These are phyloP conservation scores for Oncorhynchus clarkii DNA, from an alignment of 2,113 vertebrate species.

Conservation along the genomic window DNA sequence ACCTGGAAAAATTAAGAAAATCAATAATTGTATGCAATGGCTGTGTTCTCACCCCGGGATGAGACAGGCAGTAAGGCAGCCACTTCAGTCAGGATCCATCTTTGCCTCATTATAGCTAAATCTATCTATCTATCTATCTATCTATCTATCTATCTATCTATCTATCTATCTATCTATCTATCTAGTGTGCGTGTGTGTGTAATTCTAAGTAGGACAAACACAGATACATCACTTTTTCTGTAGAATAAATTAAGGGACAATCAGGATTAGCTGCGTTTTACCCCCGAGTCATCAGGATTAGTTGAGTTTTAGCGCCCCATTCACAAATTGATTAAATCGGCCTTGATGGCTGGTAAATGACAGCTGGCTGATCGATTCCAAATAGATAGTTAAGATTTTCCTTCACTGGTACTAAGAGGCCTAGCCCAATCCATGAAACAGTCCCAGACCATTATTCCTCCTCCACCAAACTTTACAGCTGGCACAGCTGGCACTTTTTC, in stretches of 20 bases:
- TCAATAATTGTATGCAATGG: slow-evolving; percentile 28
- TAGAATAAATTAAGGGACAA: slow-evolving; percentile 15
- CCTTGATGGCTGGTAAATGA: slow-evolving; percentile 45
- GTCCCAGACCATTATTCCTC: too few relatives aligned
- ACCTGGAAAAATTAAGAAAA: slow-evolving; percentile 31
- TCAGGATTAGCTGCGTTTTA: too few relatives aligned
- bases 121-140: not conserved
- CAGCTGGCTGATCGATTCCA: slow-evolving; percentile 40
- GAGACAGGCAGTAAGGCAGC: slow-evolving; percentile 29
- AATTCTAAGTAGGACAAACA: slow-evolving; percentile 3
- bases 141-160: too few relatives aligned
- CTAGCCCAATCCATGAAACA: too few relatives aligned
- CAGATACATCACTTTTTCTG: slow-evolving; percentile 16
- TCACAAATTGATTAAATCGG: slow-evolving; percentile 54
- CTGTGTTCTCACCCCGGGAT: slow-evolving; percentile 30
- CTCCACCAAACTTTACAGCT: too few relatives aligned
- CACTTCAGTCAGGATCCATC: not conserved
- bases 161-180: not conserved
- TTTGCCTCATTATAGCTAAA: not conserved
- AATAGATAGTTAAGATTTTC: slow-evolving; percentile 13
- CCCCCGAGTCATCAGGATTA: slow-evolving; percentile 25
- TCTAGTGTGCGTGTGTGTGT: slow-evolving; percentile 1
- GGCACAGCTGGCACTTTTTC: too few relatives aligned
- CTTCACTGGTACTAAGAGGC: too few relatives aligned
- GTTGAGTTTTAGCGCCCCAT: not conserved